Conservation (phyloP, 1,140 invertebrate species). For the Drosophila chauvacae region DNA sequence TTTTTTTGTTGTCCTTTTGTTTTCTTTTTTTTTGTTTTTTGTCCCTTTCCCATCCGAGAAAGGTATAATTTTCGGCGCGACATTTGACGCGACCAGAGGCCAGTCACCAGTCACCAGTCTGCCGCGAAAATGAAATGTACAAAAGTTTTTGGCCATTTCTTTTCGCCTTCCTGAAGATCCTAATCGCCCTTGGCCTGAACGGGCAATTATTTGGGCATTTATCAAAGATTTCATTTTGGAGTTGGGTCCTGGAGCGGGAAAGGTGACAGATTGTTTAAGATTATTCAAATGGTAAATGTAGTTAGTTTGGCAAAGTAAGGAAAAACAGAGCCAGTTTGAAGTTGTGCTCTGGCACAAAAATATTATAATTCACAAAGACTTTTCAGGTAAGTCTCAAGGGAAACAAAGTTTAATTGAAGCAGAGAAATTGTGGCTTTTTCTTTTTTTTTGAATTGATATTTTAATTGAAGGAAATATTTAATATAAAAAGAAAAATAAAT, state of each 20-base stretch:
- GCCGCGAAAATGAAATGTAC: conserved; percentile 35
- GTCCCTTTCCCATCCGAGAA: conserved; percentile 19
- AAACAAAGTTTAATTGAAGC: conserved; percentile 2
- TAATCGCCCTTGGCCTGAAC: conserved; percentile 45
- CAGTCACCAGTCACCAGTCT: not conserved
- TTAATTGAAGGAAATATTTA: not conserved
- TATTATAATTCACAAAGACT: not conserved
- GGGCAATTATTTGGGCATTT: conserved; percentile 55
- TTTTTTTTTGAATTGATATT: not conserved
- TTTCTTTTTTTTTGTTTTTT: conserved; percentile 8
- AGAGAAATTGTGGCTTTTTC: too few relatives aligned
- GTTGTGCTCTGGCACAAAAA: not conserved
- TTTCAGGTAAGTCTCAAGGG: not conserved
- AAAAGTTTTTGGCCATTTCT: conserved; percentile 31
- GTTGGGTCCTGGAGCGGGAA: conserved; percentile 7
- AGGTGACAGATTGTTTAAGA: conserved; percentile 35
- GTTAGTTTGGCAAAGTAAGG: not conserved
- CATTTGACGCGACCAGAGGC: conserved; percentile 74
- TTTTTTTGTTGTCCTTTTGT: conserved; percentile 39
- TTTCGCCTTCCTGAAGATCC: conserved; percentile 30
- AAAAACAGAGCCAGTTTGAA: not conserved
- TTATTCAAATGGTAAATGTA: conserved; percentile 17
- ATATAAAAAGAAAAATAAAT: not conserved
- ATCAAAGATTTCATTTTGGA: conserved; percentile 37
- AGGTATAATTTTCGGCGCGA: conserved; percentile 82